Percentiles rank a stretch among this genome's conserved stretches.
phyloP scores from a whole-genome alignment of 2,797 vertebrate species.

The Prionace glauca region DNA sequence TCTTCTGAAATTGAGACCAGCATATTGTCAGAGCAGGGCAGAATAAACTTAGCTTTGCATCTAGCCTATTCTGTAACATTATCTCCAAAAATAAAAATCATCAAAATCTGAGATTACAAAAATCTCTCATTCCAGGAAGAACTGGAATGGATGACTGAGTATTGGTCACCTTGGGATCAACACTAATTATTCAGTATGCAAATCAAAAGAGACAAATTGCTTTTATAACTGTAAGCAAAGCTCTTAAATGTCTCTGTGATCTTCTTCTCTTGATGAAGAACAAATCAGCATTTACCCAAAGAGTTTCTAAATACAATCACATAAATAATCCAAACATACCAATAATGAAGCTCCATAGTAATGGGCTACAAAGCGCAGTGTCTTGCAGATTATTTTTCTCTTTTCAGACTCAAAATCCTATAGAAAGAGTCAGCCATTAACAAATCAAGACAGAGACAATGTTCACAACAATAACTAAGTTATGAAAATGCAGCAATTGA shows the following conservation, averaged over 20 bases:
- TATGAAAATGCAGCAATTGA: not conserved
- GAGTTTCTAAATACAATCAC: not conserved
- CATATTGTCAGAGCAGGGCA: not conserved
- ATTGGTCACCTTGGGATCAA: not conserved
- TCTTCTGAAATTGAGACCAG: not conserved
- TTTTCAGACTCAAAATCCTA: constrained; percentile 89
- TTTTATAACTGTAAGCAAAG: not conserved
- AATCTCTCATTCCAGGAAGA: not conserved
- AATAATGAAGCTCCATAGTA: constrained; percentile 82
- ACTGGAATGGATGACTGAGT: not conserved
- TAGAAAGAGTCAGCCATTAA: constrained; percentile 44
- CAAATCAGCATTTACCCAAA: not conserved
- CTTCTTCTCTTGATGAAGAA: not conserved
- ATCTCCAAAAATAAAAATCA: not conserved
- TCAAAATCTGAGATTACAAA: not conserved
- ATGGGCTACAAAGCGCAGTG: constrained; percentile 85
- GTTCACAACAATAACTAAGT: not conserved
- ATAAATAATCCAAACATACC: constrained; percentile 51
- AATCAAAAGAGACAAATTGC: not conserved
- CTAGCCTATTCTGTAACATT: not conserved
- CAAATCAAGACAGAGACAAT: constrained; percentile 17
- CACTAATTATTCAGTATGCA: not conserved
- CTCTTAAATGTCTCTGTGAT: not conserved
- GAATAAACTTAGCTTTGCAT: not conserved
- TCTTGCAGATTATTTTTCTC: constrained; percentile 83